Evolutionary conservation across 2,888 invertebrate genomes (phyloP), one percentile per base, ranked within the genome.

Genomic region (Noctua janthe): DNA sequence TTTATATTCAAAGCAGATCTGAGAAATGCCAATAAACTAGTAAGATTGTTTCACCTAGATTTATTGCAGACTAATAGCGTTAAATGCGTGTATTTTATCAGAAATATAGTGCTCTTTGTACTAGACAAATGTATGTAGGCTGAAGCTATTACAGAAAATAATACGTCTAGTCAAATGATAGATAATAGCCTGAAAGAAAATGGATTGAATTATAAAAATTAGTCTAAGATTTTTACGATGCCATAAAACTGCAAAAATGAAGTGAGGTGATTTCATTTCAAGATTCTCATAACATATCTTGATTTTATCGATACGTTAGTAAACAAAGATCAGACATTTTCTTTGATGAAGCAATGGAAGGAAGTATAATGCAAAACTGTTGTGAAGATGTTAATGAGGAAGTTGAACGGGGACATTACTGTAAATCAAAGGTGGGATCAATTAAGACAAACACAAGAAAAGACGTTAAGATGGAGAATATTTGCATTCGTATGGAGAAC

Each of bases 101-200:
- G 8, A 78, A 66, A 78, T 43, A 17, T 78, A 72, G 35, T 62
- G 35, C 29, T 75, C 51, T 66, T 70, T 78, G 39, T 20, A 56
- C 47, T 67, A 74, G 72, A 80, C 20, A 80, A 69, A 77, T 73
- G 49, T 56, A 69, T 80, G 51, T 47, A 71, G 10, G 51, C 69
- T 78, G 17, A 73, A 80, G 51, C 67, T 84, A 70, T 83, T 80
- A 77, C 56, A 71, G 74, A 77, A 75, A 87, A 71, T 75, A 85
- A 71, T 71, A 74, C n/a, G 69, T 72, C 66, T 74, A 71, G 67
- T 35, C 69, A 71, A 75, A 75, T 84, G 59, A 84, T 74, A 79
- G 74, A 77, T 71, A 74, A 51, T 69, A 62, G 74, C 74, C 76
- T 70, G 74, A 66, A 71, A 66, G n/a, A 84, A 76, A 77, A 86